Evolutionary conservation across 1,140 invertebrate genomes (phyloP).

Genomic region (Trialeurodes vaporariorum): DNA sequence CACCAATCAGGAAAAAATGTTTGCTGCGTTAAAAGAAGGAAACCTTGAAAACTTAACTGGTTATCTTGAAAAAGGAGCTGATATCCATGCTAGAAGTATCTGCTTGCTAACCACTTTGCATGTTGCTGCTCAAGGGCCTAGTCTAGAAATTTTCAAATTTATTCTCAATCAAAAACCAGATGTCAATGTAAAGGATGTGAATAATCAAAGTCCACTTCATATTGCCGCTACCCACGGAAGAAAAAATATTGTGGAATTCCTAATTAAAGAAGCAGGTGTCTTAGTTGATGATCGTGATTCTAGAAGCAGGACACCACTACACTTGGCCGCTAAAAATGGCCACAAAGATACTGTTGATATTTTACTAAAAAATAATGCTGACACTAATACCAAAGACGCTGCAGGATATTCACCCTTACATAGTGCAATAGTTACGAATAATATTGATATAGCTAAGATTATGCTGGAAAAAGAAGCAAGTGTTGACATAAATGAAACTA

Average conservation of each 20-base stretch:
- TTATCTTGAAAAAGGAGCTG: slow-evolving; percentile 12
- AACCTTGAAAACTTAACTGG: slow-evolving; percentile 10
- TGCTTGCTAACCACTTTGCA: slow-evolving; percentile 4
- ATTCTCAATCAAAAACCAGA: slow-evolving; percentile 16
- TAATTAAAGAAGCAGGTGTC: slow-evolving; percentile 14
- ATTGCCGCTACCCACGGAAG: slow-evolving; percentile 2
- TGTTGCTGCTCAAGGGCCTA: slow-evolving; percentile 14
- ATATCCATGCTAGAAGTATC: slow-evolving; percentile 12
- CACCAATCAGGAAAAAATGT: slow-evolving; percentile 12
- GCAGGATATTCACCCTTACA: slow-evolving; percentile 5
- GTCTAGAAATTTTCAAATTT: slow-evolving; percentile 19
- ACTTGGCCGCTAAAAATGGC: slow-evolving; percentile 20
- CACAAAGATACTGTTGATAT: slow-evolving; percentile 18
- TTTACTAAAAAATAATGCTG: slow-evolving; percentile 18
- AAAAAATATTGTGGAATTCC: slow-evolving; percentile 5
- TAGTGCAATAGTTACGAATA: neutral
- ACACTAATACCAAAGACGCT: slow-evolving; percentile 1
- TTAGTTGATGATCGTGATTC: slow-evolving; percentile 35
- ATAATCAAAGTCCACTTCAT: slow-evolving; percentile 4
- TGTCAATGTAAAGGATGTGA: slow-evolving; percentile 16
- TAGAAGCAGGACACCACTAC: slow-evolving; percentile 18
- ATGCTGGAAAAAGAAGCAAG: neutral
- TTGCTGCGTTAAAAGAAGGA: slow-evolving; percentile 12
- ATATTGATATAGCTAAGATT: neutral
- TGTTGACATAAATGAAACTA: neutral